phyloP scores from a whole-genome alignment of 2,797 vertebrate genomes.

The Ctenopoma multispine region DNA sequence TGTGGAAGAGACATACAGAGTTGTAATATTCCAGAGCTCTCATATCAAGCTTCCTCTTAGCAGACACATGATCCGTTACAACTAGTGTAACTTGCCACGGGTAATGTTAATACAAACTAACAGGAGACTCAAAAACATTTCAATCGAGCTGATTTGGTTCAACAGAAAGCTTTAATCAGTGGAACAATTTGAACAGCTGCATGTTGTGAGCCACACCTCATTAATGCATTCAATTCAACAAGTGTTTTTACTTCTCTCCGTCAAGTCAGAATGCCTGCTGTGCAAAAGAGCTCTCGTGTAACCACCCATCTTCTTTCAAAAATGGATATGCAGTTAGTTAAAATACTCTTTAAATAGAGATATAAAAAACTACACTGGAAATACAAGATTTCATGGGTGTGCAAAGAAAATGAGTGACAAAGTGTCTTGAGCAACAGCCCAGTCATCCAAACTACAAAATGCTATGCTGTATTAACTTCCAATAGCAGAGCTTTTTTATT shows the following conservation, averaged over 20 bases:
- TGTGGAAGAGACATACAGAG: no score
- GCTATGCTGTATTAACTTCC: constrained; percentile 35
- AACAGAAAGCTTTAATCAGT: no score
- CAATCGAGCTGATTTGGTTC: no score
- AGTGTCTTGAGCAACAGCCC: constrained; percentile 18
- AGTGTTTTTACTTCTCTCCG: no score
- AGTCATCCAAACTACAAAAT: constrained; percentile 30
- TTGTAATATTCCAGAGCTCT: not conserved
- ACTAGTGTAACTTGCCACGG: no score
- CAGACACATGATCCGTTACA: no score
- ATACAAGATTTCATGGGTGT: not conserved
- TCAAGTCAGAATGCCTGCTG: constrained; percentile 1
- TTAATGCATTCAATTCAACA: no score
- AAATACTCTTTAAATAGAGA: constrained; percentile 4
- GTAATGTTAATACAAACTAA: no score
- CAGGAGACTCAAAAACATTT: no score
- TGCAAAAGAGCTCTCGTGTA: not conserved
- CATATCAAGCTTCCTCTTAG: not conserved
- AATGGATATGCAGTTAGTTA: not conserved
- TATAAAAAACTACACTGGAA: constrained; percentile 2
- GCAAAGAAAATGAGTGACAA: constrained; percentile 26
- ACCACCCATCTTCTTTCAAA: not conserved
- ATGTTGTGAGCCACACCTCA: not conserved
- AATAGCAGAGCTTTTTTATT: constrained; percentile 23
- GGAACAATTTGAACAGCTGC: no score